Percentiles rank a stretch among this genome's conserved stretches.
phyloP scores from a whole-genome alignment of 2,888 invertebrate genomes.

The Cryptophagus acutangulus region DNA sequence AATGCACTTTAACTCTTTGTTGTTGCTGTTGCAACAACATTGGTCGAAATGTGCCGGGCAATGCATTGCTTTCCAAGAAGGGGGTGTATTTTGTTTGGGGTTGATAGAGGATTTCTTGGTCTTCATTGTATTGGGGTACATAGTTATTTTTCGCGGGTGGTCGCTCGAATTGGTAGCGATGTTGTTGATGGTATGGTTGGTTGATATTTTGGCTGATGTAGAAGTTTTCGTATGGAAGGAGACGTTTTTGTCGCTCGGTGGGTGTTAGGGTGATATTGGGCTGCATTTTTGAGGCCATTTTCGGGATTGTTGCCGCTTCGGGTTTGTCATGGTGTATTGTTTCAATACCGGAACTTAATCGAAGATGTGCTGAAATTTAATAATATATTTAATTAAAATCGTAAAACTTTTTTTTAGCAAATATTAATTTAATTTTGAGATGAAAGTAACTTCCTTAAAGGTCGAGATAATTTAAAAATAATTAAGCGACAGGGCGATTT shows the following conservation, averaged over 20 bases:
- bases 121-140: not conserved
- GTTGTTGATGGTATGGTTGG: slow-evolving; percentile 34
- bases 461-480: too few species aligned
- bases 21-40: slow-evolving; percentile 33
- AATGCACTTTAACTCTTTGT: slow-evolving; percentile 22
- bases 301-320: slow-evolving; percentile 26
- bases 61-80: slow-evolving; percentile 52
- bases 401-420: too few species aligned
- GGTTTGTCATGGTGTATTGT: slow-evolving; percentile 44
- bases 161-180: not conserved
- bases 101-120: slow-evolving; percentile 20
- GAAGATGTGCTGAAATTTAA: too few species aligned
- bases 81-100: slow-evolving; percentile 46
- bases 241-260: slow-evolving; percentile 65
- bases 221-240: slow-evolving; percentile 80
- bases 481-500: too few species aligned
- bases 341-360: too few species aligned
- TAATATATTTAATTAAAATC: too few species aligned
- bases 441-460: too few species aligned
- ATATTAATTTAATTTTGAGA: too few species aligned
- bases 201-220: slow-evolving; percentile 57
- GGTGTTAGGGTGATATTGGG: slow-evolving; percentile 36
- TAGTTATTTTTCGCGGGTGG: slow-evolving; percentile 9
- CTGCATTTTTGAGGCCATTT: slow-evolving; percentile 29
- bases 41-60: slow-evolving; percentile 54